A percentile compares a stretch with the other conserved stretches of the same genome.
Evolutionary conservation across 2,888 invertebrate genomes (phyloP).

Genomic region (Epistrophe eligans): DNA sequence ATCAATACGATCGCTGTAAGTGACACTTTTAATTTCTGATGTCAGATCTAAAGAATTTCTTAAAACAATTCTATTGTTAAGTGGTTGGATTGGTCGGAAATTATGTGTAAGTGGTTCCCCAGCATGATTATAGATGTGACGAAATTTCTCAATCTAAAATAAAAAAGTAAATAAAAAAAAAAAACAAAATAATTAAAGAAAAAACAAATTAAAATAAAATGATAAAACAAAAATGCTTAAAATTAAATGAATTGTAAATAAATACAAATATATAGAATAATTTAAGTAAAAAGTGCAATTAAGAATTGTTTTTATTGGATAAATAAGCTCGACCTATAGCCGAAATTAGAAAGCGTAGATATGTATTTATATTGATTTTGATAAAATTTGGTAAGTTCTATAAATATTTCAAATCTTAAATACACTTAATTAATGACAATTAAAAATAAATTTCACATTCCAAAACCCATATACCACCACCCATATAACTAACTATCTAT

Average conservation of each 20-base stretch:
- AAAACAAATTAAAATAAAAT: background rate
- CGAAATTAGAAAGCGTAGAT: too few species aligned
- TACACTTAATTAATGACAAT: too few species aligned
- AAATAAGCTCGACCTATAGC: too few species aligned
- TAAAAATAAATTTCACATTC: too few species aligned
- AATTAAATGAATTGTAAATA: background rate
- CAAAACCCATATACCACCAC: too few species aligned
- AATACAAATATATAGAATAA: too few species aligned
- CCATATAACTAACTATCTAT: too few species aligned
- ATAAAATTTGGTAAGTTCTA: too few species aligned
- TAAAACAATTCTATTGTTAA: slow-evolving; percentile 88
- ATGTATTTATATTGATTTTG: too few species aligned
- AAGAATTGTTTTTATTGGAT: too few species aligned
- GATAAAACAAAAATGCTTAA: background rate
- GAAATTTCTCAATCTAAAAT: slow-evolving; percentile 89
- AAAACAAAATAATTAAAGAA: slow-evolving; percentile 10
- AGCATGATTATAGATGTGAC: slow-evolving; percentile 87
- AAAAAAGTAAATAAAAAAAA: slow-evolving; percentile 75
- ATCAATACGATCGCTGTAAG: slow-evolving; percentile 18
- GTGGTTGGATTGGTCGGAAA: slow-evolving; percentile 92
- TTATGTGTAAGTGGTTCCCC: slow-evolving; percentile 90
- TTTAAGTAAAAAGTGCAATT: too few species aligned
- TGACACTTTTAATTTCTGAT: background rate
- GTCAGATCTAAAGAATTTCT: slow-evolving; percentile 43
- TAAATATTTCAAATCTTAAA: too few species aligned